Conservation (phyloP, 2,888 invertebrate species). For the Netelia virgata region DNA sequence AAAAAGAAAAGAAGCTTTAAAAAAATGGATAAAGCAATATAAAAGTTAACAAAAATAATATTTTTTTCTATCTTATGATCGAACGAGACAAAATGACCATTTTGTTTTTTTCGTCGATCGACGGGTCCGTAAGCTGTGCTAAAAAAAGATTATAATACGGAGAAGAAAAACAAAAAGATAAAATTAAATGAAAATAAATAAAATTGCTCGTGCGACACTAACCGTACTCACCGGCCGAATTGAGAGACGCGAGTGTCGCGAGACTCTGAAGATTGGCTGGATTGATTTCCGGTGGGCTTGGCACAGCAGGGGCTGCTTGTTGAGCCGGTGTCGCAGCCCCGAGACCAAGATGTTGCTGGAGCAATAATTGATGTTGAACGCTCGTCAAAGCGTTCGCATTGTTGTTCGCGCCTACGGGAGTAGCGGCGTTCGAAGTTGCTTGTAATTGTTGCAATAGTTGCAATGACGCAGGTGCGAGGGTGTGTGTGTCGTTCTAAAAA, state of each 20-base stretch:
- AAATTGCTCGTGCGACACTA: slow-evolving; percentile 71
- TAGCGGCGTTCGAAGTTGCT: slow-evolving; percentile 84
- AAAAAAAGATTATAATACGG: slow-evolving; percentile 4
- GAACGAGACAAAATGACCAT: too few relatives aligned
- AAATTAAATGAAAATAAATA: slow-evolving; percentile 51
- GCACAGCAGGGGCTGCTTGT: slow-evolving; percentile 80
- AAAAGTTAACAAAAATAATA: too few relatives aligned
- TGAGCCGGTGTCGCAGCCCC: slow-evolving; percentile 86
- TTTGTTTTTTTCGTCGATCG: too few relatives aligned
- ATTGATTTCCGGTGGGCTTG: slow-evolving; percentile 85
- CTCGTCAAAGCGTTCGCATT: slow-evolving; percentile 84
- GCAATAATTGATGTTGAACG: slow-evolving; percentile 83
- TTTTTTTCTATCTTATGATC: too few relatives aligned
- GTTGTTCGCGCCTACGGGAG: slow-evolving; percentile 81
- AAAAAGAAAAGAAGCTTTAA: too few relatives aligned
- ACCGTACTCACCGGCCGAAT: slow-evolving; percentile 84
- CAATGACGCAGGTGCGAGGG: slow-evolving; percentile 84
- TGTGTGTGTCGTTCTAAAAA: slow-evolving; percentile 80
- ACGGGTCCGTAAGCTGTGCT: neutral
- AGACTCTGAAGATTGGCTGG: slow-evolving; percentile 87
- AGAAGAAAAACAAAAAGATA: slow-evolving; percentile 20
- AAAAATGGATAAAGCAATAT: too few relatives aligned
- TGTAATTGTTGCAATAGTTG: slow-evolving; percentile 86
- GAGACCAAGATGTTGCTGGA: slow-evolving; percentile 86
- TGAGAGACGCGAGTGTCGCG: slow-evolving; percentile 87